phyloP scores from a whole-genome alignment of 2,797 vertebrate species.

The Huso huso region DNA sequence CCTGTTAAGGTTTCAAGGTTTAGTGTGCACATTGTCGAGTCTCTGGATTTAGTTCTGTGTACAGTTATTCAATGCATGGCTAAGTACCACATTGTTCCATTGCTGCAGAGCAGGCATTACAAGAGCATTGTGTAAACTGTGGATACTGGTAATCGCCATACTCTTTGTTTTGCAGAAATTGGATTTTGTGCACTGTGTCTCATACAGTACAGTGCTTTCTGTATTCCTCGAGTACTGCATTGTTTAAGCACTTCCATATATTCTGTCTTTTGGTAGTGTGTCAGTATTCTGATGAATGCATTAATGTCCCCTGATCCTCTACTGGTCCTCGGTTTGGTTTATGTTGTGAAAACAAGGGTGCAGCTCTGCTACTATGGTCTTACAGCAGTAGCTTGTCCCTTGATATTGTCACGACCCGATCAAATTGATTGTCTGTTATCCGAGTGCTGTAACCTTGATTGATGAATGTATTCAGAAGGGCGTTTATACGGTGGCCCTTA shows the following conservation, averaged over 20 bases:
- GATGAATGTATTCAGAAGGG: constrained; percentile 17
- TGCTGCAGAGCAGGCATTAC: constrained; percentile 7
- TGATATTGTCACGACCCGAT: constrained; percentile 10
- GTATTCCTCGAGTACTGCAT: background rate
- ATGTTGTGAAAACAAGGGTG: no score
- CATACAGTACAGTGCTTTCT: constrained; percentile 8
- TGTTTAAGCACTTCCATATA: constrained; percentile 8
- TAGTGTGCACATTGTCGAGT: constrained; percentile 8
- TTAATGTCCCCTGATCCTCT: background rate
- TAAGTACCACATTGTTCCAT: constrained; percentile 18
- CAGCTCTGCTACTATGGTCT: background rate
- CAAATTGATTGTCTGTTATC: constrained; percentile 19
- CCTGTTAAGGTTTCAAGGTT: constrained; percentile 11
- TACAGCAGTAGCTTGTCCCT: constrained; percentile 1
- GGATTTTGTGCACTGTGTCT: constrained; percentile 26
- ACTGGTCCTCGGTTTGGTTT: no score
- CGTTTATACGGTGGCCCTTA: constrained; percentile 13
- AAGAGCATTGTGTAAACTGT: background rate
- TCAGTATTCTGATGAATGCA: background rate
- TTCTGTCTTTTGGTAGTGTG: background rate
- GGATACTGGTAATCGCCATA: constrained; percentile 24
- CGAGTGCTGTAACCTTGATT: constrained; percentile 14
- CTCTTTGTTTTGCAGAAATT: constrained; percentile 29
- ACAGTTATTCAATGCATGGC: constrained; percentile 24
- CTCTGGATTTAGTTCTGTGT: constrained; percentile 15